These are phyloP conservation scores for Silurus asotus DNA, from an alignment of 2,113 vertebrate genomes.

Conservation along the genomic window DNA sequence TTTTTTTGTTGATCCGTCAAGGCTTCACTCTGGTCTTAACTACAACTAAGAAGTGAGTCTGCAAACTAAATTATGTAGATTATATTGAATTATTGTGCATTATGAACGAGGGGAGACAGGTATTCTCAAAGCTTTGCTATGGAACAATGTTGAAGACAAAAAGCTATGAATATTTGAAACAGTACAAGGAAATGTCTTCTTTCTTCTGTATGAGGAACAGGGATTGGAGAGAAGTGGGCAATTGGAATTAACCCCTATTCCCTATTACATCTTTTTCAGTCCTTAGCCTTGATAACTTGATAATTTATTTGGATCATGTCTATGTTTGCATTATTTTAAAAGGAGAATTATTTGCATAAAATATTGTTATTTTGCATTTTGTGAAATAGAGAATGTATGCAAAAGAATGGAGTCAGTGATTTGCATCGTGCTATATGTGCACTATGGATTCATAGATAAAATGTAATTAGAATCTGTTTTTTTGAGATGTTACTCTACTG, in stretches of 20 bases:
- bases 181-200: slow-evolving; percentile 27
- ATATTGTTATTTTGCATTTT: neutral
- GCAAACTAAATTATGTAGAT: neutral
- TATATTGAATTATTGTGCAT: neutral
- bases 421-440: neutral
- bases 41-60: neutral
- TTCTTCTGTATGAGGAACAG: slow-evolving; percentile 29
- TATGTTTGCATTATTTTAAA: neutral
- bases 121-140: slow-evolving; percentile 31
- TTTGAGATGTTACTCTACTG: neutral
- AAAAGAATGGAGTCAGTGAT: neutral
- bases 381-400: neutral
- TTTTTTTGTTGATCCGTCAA: neutral
- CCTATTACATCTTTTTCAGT: neutral
- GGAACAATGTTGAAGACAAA: slow-evolving; percentile 56
- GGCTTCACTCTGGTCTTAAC: neutral
- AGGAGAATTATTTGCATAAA: neutral
- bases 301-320: neutral
- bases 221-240: slow-evolving; percentile 13
- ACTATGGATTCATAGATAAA: neutral
- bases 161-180: slow-evolving; percentile 62
- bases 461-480: neutral
- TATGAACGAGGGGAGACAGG: slow-evolving; percentile 26
- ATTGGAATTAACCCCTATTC: neutral
- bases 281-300: neutral